Conservation (phyloP, 2,797 vertebrate species). For the Gastrophryne carolinensis region DNA sequence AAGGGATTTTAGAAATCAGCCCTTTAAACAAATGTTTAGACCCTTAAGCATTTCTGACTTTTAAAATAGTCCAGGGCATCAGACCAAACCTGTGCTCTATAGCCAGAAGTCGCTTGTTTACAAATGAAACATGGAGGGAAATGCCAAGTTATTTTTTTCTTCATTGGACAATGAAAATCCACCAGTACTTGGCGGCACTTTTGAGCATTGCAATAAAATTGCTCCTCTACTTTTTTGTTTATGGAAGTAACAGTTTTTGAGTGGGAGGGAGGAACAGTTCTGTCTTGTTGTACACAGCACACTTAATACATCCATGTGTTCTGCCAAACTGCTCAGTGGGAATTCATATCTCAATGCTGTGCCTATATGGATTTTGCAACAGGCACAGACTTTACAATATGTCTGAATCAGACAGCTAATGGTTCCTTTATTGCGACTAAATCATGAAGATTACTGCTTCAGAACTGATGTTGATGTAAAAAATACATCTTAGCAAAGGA, state of each 20-base stretch:
- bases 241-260: constrained; percentile 32
- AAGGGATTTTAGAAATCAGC: constrained; percentile 46
- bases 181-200: constrained; percentile 50
- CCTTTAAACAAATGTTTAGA: constrained; percentile 3
- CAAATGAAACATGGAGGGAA: constrained; percentile 56
- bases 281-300: constrained; percentile 59
- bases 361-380: constrained; percentile 43
- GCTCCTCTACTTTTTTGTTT: constrained; percentile 23
- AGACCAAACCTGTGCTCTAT: constrained; percentile 56
- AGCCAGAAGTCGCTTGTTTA: constrained; percentile 80
- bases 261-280: constrained; percentile 52
- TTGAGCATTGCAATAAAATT: constrained; percentile 82
- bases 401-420: constrained; percentile 15
- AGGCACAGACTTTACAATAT: constrained; percentile 16
- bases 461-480: constrained; percentile 34
- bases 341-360: constrained; percentile 64
- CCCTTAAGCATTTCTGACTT: constrained; percentile 24
- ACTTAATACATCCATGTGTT: constrained; percentile 50
- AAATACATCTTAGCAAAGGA: constrained; percentile 21
- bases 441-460: constrained; percentile 47
- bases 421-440: constrained; percentile 1
- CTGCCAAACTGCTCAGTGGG: constrained; percentile 56
- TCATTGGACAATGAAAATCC: constrained; percentile 38
- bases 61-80: constrained; percentile 13
- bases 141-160: constrained; percentile 46